These are phyloP conservation scores for Pissodes strobi DNA, from an alignment of 1,140 invertebrate genomes.

Conservation along the genomic window DNA sequence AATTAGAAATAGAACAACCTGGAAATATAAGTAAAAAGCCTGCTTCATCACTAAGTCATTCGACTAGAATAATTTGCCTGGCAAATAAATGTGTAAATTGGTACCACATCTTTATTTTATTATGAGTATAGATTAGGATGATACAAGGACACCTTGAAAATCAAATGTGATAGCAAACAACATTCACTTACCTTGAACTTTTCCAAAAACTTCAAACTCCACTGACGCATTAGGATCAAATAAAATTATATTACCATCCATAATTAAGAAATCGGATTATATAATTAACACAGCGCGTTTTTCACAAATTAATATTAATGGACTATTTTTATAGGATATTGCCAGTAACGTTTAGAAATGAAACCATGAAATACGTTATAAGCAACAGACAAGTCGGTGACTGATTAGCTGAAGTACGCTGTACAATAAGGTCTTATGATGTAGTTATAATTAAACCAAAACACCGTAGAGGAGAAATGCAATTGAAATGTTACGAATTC, in stretches of 20 bases:
- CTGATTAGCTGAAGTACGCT: background rate
- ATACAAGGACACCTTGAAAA: background rate
- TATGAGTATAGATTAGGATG: background rate
- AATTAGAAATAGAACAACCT: no score
- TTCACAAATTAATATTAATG: background rate
- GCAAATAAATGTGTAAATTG: no score
- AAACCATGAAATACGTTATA: no score
- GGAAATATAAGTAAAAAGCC: no score
- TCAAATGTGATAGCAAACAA: background rate
- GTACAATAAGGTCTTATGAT: constrained; percentile 12
- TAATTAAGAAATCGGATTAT: background rate
- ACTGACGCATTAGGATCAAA: constrained; percentile 69
- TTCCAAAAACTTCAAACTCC: constrained; percentile 87
- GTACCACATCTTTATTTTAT: background rate
- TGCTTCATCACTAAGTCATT: no score
- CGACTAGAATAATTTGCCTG: no score
- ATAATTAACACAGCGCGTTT: background rate
- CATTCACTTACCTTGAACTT: constrained; percentile 76
- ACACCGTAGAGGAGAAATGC: constrained; percentile 1
- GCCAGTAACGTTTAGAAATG: no score
- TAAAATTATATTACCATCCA: constrained; percentile 24
- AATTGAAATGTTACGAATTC: constrained; percentile 26
- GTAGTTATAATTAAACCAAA: constrained; percentile 33
- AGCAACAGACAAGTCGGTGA: background rate
- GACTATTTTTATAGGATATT: no score